These are phyloP conservation scores for Chromis chromis DNA, from an alignment of 2,797 vertebrate species.

Conservation along the genomic window DNA sequence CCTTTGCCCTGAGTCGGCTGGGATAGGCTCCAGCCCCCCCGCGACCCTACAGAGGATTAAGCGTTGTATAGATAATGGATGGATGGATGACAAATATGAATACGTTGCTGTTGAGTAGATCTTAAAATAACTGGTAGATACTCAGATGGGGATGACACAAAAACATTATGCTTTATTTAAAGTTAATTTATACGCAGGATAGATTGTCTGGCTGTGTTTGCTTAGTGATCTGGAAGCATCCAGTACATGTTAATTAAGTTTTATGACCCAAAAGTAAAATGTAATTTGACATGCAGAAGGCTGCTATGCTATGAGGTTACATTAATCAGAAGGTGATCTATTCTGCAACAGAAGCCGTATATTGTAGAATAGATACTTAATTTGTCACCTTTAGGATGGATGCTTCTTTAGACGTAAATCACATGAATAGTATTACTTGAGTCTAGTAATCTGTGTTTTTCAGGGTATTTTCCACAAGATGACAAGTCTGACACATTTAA, in stretches of 20 bases:
- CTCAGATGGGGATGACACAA: not conserved
- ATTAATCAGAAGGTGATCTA: not conserved
- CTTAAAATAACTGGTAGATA: no score
- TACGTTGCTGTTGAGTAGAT: no score
- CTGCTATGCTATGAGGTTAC: not conserved
- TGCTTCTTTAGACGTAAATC: not conserved
- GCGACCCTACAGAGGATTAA: no score
- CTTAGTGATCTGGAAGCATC: not conserved
- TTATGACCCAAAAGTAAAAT: not conserved
- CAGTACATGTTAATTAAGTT: not conserved
- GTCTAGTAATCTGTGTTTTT: not conserved
- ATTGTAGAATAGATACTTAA: not conserved
- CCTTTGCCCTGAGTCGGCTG: no score
- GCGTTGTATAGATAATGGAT: no score
- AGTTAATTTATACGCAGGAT: no score
- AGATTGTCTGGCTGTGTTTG: not conserved
- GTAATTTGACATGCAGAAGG: not conserved
- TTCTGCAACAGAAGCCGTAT: not conserved
- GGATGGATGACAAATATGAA: no score
- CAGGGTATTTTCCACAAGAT: not conserved
- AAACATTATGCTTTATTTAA: not conserved
- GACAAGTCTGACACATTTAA: not conserved
- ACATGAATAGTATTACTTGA: not conserved
- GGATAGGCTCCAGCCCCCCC: no score
- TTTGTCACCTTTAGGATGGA: not conserved